Evolutionary conservation across 2,797 vertebrate species (phyloP).

Genomic region (Luscinia luscinia): DNA sequence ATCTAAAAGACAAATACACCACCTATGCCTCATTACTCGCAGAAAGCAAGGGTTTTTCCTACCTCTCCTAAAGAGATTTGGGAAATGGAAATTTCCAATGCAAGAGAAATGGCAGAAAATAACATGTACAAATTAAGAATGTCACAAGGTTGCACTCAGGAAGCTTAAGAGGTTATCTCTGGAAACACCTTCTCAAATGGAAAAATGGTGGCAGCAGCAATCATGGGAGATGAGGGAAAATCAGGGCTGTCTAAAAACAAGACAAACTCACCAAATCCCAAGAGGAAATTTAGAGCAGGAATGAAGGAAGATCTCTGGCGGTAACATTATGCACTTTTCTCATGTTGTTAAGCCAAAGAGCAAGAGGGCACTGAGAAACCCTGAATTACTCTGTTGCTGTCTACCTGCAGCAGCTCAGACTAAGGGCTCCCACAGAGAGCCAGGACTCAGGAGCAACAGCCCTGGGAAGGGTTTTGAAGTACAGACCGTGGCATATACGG

Average conservation of each 20-base stretch:
- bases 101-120: conserved; percentile 27
- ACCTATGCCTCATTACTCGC: neutral
- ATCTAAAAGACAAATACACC: neutral
- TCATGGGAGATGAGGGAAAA: neutral
- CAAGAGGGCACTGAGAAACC: neutral
- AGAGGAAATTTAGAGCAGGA: neutral
- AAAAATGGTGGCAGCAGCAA: conserved; percentile 2
- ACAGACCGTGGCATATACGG: neutral
- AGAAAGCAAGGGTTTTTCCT: conserved; percentile 1
- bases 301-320: neutral
- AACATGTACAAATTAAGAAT: conserved; percentile 21
- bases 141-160: conserved; percentile 7
- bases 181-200: conserved; percentile 47
- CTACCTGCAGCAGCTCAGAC: neutral
- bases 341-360: neutral
- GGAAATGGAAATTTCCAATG: conserved; percentile 56
- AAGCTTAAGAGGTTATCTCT: conserved; percentile 41
- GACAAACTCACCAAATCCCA: neutral
- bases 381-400: neutral
- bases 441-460: neutral
- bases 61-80: conserved; percentile 9
- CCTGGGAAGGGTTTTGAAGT: neutral
- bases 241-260: neutral
- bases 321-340: neutral
- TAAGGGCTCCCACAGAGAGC: neutral